Conservation (phyloP, 37 sponge, comb jelly and placozoan genomes). For the Trichoplax adhaerens region DNA sequence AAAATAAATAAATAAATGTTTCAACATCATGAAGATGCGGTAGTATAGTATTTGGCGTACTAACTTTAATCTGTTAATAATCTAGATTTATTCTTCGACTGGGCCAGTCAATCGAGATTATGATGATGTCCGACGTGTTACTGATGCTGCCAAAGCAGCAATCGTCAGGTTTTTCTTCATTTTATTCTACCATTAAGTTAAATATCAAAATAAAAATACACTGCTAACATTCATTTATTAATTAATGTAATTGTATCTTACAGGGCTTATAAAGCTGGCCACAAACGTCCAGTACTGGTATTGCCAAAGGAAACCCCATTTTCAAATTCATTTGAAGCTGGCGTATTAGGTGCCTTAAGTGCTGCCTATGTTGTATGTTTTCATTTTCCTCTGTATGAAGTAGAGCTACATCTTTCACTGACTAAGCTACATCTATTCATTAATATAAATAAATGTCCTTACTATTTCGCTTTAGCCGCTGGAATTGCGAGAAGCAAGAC, state of each 20-base stretch:
- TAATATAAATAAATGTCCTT: too few relatives aligned
- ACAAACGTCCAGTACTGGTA: conserved; percentile 16
- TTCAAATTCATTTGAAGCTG: conserved; percentile 6
- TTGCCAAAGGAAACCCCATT: conserved; percentile 14
- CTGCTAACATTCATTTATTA: not conserved
- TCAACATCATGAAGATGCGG: too few relatives aligned
- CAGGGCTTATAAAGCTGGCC: conserved; percentile 24
- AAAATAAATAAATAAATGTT: too few relatives aligned
- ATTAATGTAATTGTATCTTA: not conserved
- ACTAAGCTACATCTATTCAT: too few relatives aligned
- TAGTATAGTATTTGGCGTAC: too few relatives aligned
- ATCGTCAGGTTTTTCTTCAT: conserved; percentile 3
- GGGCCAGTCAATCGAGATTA: conserved; percentile 30
- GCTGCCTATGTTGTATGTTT: conserved; percentile 21
- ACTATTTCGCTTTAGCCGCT: too few relatives aligned
- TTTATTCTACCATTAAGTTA: too few relatives aligned
- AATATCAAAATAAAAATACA: not conserved
- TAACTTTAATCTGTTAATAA: not conserved
- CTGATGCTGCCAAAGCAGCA: conserved; percentile 21
- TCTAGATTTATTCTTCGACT: conserved; percentile 28
- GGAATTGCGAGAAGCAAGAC: too few relatives aligned
- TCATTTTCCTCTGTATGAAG: too few relatives aligned
- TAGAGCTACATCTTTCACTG: too few relatives aligned
- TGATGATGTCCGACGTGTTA: conserved; percentile 25
- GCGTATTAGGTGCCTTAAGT: conserved; percentile 18